A percentile compares a stretch with the other conserved stretches of the same genome.
These are phyloP conservation scores for Microtus ochrogaster DNA, from an alignment of 2,113 vertebrate genomes.

Conservation along the genomic window DNA sequence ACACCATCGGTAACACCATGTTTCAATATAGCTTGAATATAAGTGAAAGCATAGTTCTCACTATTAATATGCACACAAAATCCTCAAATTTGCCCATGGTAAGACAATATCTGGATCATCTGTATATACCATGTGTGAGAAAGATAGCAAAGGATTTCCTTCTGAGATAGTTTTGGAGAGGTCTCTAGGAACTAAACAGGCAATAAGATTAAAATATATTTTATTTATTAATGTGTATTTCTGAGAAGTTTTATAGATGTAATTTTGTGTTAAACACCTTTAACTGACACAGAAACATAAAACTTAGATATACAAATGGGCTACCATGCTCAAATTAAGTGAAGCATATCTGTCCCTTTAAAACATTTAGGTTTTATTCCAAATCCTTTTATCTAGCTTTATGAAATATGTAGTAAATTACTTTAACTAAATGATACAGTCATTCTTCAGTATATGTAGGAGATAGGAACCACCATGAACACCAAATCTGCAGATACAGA, in stretches of 20 bases:
- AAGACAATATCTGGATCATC: neutral
- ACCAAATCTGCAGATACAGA: neutral
- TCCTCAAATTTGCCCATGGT: slow-evolving; percentile 32
- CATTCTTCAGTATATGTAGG: neutral
- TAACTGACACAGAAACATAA: neutral
- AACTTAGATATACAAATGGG: neutral
- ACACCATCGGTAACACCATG: neutral
- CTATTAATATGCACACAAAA: slow-evolving; percentile 12
- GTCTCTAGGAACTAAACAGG: slow-evolving; percentile 26
- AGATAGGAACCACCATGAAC: rapidly evolving
- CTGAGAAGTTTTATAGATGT: neutral
- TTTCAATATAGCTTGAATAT: slow-evolving; percentile 21
- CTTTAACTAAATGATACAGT: neutral
- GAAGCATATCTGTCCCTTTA: neutral
- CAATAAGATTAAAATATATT: slow-evolving; percentile 1
- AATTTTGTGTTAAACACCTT: neutral
- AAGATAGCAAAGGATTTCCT: neutral
- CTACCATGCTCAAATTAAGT: neutral
- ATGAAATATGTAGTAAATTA: neutral
- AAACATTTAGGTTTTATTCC: neutral
- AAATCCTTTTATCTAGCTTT: neutral
- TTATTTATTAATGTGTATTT: neutral
- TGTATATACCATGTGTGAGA: neutral
- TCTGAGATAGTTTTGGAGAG: neutral
- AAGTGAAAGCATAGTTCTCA: neutral